phyloP scores from a whole-genome alignment of 2,113 vertebrate species.

The Pomatostomus ruficeps region DNA sequence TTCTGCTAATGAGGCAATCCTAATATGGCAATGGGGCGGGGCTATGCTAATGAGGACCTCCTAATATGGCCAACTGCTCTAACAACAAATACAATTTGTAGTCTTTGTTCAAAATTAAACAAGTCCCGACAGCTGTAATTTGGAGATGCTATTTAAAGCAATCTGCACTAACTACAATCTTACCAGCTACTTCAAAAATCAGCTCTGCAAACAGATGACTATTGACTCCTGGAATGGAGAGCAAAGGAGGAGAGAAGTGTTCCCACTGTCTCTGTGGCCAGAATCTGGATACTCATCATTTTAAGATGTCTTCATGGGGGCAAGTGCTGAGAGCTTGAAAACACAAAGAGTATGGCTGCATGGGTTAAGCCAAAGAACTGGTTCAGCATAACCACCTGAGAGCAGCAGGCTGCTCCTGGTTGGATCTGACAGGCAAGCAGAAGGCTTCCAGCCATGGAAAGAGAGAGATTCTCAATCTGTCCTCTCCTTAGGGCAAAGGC shows the following conservation, averaged over 20 bases:
- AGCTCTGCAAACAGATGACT: neutral
- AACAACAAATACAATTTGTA: neutral
- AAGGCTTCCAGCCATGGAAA: neutral
- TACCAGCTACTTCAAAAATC: neutral
- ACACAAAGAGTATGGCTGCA: neutral
- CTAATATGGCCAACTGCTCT: neutral
- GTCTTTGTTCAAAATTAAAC: constrained; percentile 19
- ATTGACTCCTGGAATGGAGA: neutral
- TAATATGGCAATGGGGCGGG: no score
- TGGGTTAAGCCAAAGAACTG: neutral
- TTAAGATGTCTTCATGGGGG: neutral
- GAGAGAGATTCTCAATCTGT: neutral
- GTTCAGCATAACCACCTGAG: neutral
- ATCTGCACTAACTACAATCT: neutral
- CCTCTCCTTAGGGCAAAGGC: neutral
- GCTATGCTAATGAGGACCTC: no score
- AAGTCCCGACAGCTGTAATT: neutral
- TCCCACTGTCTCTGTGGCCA: neutral
- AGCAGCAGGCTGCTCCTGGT: neutral
- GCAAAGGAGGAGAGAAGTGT: neutral
- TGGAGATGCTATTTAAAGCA: neutral
- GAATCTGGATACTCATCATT: neutral
- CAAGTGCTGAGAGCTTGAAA: neutral
- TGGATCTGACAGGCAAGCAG: neutral
- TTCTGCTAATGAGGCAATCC: no score